These are phyloP conservation scores for Bubo blakistoni DNA, from an alignment of 2,113 vertebrate species.

Conservation along the genomic window DNA sequence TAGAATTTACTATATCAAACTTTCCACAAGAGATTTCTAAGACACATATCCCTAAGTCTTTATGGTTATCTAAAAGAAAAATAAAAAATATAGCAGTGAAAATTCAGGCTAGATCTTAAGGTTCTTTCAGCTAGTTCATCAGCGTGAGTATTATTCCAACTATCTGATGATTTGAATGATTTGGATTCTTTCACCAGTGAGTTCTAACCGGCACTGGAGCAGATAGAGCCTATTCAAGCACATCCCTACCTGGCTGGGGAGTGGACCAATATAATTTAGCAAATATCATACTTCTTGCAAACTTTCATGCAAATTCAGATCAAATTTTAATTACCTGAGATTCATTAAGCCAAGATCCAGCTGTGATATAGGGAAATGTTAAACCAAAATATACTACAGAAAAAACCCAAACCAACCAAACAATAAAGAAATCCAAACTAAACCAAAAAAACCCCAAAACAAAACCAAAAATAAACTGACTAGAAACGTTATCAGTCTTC, in stretches of 20 bases:
- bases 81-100: not conserved
- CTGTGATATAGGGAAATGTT: not conserved
- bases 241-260: not conserved
- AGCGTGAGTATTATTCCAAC: not conserved
- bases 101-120: not conserved
- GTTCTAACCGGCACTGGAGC: not conserved
- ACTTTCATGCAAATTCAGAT: not conserved
- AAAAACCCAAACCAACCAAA: fast-evolving
- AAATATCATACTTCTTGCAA: not conserved
- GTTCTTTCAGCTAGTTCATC: not conserved
- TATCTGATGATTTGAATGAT: not conserved
- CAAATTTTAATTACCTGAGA: not conserved
- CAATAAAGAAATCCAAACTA: not conserved
- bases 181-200: not conserved
- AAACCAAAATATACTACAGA: not conserved
- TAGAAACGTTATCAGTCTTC: not conserved
- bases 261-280: too few species aligned
- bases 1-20: not conserved
- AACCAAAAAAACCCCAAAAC: not conserved
- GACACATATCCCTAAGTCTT: not conserved
- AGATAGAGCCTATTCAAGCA: not conserved
- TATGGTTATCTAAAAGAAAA: not conserved
- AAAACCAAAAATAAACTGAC: not conserved
- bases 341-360: not conserved
- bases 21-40: not conserved